phyloP scores from a whole-genome alignment of 1,140 invertebrate species.

The Drosophila sulfurigaster region DNA sequence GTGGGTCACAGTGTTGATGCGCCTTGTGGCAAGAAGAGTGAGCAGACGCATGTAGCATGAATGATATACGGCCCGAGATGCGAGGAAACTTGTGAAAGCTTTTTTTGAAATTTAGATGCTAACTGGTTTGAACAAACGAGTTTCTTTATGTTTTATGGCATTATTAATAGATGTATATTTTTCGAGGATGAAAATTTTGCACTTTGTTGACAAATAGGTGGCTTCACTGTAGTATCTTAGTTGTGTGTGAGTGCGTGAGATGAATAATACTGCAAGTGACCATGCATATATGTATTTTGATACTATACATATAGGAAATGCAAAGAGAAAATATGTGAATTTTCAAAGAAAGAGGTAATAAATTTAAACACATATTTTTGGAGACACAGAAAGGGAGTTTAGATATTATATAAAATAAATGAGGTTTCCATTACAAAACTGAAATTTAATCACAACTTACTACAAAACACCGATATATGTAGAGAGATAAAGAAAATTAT shows the following conservation, averaged over 20 bases:
- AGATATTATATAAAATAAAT: neutral
- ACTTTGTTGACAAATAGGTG: slow-evolving; percentile 4
- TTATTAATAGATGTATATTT: slow-evolving; percentile 44
- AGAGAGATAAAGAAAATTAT: neutral
- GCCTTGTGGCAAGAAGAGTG: slow-evolving; percentile 39
- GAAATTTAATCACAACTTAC: neutral
- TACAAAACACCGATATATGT: neutral
- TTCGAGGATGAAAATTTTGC: slow-evolving; percentile 10
- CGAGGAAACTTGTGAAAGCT: slow-evolving; percentile 51
- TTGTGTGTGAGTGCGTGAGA: neutral
- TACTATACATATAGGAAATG: neutral
- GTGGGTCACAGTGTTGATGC: slow-evolving; percentile 39
- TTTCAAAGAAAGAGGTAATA: neutral
- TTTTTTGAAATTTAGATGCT: slow-evolving; percentile 43
- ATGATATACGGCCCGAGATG: slow-evolving; percentile 48
- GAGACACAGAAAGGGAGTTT: neutral
- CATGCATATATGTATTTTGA: neutral
- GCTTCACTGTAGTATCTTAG: neutral
- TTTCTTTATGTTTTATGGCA: slow-evolving; percentile 40
- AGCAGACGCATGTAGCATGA: slow-evolving; percentile 47
- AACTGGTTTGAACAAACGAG: slow-evolving; percentile 48
- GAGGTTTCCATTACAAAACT: neutral
- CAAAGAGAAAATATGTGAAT: neutral
- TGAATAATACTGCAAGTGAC: neutral
- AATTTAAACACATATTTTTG: neutral